phyloP scores from a whole-genome alignment of 2,113 vertebrate species.

The Mystacornis crossleyi region DNA sequence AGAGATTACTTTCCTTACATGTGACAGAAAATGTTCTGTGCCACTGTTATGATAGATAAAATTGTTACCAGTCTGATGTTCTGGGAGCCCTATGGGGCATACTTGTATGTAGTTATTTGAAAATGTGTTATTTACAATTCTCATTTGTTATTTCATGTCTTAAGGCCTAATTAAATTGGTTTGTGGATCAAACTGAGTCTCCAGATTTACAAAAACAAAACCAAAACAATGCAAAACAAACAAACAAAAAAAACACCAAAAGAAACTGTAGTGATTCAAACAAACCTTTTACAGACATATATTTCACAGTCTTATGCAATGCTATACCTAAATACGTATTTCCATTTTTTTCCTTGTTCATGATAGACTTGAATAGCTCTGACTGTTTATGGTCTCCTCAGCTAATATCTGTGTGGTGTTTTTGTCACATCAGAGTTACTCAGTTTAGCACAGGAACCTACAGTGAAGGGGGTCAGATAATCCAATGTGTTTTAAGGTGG shows the following conservation, averaged over 20 bases:
- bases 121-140: background rate
- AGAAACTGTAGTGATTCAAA: background rate
- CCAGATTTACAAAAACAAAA: background rate
- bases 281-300: background rate
- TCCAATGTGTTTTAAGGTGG: fast-evolving
- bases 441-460: background rate
- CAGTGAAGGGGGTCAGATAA: background rate
- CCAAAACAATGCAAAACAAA: background rate
- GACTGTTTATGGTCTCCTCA: background rate
- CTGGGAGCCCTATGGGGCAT: background rate
- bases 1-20: background rate
- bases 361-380: background rate
- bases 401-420: background rate
- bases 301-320: background rate
- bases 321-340: background rate
- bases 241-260: background rate
- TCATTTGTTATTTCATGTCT: background rate
- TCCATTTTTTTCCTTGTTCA: background rate
- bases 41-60: background rate
- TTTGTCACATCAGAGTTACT: background rate
- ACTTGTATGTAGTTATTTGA: background rate
- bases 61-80: background rate
- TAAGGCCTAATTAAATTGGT: background rate
- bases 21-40: background rate
- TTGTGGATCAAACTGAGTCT: background rate